Evolutionary conservation across 1,140 invertebrate genomes (phyloP).

Genomic region (Drosophila lini): DNA sequence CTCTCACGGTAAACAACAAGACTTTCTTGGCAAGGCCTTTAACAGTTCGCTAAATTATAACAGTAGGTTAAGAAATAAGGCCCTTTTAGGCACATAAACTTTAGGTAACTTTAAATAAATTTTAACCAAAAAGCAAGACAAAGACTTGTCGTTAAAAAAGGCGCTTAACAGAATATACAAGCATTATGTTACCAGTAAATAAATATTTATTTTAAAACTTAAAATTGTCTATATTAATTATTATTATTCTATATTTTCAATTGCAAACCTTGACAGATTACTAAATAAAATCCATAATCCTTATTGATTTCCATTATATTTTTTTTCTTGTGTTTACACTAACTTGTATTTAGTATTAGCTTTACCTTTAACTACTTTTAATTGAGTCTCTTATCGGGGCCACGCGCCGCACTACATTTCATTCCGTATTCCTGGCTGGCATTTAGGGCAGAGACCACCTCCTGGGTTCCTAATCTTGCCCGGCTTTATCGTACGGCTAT

Average conservation of each 20-base stretch:
- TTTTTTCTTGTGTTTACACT: background rate
- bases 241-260: background rate
- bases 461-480: conserved; percentile 32
- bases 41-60: background rate
- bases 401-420: conserved; percentile 42
- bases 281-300: background rate
- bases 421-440: background rate
- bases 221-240: background rate
- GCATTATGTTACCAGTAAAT: too few relatives aligned
- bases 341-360: background rate
- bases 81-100: too few relatives aligned
- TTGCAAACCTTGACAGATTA: background rate
- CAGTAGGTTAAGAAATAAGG: background rate
- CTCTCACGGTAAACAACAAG: too few relatives aligned
- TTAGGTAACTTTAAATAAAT: too few relatives aligned
- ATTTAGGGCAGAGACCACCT: conserved; percentile 28
- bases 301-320: background rate
- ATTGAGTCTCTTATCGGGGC: conserved; percentile 37
- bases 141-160: too few relatives aligned
- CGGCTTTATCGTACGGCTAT: conserved; percentile 27
- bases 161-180: too few relatives aligned
- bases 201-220: too few relatives aligned
- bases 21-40: background rate
- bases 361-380: conserved; percentile 62
- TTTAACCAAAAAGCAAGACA: too few relatives aligned